Evolutionary conservation across 1,140 invertebrate genomes (phyloP).

Genomic region (Pseudomyrmex sp.): DNA sequence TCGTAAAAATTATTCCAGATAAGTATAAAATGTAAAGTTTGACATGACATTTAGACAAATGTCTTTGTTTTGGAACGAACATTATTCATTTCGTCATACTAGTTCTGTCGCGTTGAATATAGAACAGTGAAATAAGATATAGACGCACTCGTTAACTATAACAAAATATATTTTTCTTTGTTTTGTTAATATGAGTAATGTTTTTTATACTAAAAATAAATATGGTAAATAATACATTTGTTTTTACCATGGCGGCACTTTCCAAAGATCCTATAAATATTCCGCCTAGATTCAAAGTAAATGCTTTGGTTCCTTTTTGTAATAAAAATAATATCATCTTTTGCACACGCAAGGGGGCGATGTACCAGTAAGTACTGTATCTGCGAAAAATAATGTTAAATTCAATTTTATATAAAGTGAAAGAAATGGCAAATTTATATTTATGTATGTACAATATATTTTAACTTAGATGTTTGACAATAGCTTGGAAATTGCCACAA

Average conservation of each 20-base stretch:
- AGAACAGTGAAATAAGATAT: constrained; percentile 1
- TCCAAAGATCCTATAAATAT: constrained; percentile 10
- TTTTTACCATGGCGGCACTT: constrained; percentile 7
- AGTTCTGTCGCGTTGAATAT: not conserved
- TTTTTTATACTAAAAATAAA: no score
- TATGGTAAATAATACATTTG: not conserved
- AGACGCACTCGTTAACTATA: not conserved
- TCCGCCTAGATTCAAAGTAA: constrained; percentile 10
- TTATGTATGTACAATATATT: not conserved
- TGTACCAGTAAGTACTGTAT: constrained; percentile 13
- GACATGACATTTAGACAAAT: no score
- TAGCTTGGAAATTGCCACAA: no score
- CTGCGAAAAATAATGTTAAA: not conserved
- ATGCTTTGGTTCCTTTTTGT: constrained; percentile 11
- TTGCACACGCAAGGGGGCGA: not conserved
- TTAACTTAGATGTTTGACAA: no score
- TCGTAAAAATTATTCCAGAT: no score
- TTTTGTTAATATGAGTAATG: not conserved
- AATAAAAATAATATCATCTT: constrained; percentile 13
- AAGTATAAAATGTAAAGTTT: no score
- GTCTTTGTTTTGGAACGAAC: no score
- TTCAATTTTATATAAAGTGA: not conserved
- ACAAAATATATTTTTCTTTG: not conserved
- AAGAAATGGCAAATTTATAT: not conserved
- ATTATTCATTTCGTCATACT: no score